Percentiles rank a stretch among this genome's conserved stretches.
These are phyloP conservation scores for Hippocampus kuda DNA, from an alignment of 2,797 vertebrate genomes.

Conservation along the genomic window DNA sequence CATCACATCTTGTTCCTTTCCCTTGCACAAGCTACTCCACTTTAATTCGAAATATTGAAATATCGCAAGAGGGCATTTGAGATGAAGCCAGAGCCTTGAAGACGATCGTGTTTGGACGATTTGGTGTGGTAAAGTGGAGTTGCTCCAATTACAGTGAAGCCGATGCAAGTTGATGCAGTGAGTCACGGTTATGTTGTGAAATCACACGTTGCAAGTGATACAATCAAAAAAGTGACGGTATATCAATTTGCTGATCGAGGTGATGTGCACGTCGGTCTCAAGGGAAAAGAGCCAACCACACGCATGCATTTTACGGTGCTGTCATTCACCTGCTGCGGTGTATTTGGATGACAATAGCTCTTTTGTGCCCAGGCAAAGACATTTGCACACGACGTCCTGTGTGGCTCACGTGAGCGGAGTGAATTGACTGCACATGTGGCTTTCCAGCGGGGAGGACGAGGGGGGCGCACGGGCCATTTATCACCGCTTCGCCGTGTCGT, in stretches of 20 bases:
- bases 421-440: constrained; percentile 37
- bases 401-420: constrained; percentile 32
- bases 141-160: background rate
- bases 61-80: constrained; percentile 1
- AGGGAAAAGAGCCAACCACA: constrained; percentile 31
- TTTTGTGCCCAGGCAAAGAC: constrained; percentile 55
- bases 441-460: constrained; percentile 3
- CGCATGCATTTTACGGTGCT: constrained; percentile 49
- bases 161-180: background rate
- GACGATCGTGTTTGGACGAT: background rate
- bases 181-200: constrained; percentile 18
- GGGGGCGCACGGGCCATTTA: constrained; percentile 12
- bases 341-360: constrained; percentile 48
- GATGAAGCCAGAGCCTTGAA: background rate
- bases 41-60: background rate
- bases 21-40: background rate
- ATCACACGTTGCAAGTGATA: background rate
- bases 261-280: constrained; percentile 14
- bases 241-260: constrained; percentile 1
- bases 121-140: background rate
- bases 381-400: constrained; percentile 20
- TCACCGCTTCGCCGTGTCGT: constrained; percentile 33
- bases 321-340: constrained; percentile 60
- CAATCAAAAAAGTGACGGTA: background rate
- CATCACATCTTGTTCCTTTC: background rate